A percentile compares a stretch with the other conserved stretches of the same genome.
Evolutionary conservation across 2,797 vertebrate species (phyloP).

Genomic region (Tragopan temminckii): DNA sequence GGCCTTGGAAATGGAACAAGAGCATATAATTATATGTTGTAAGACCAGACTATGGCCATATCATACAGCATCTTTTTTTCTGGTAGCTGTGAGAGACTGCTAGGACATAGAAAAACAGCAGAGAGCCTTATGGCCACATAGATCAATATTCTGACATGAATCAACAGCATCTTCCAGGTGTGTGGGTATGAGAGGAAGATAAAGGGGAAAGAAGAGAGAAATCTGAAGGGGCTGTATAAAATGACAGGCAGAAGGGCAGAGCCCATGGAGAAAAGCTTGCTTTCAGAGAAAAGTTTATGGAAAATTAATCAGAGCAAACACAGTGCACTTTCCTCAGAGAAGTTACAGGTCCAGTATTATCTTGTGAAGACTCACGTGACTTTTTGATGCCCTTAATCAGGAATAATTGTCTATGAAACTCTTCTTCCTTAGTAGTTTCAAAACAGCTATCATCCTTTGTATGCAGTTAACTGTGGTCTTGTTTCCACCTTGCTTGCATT

Average conservation of each 20-base stretch:
- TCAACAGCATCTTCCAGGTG: background rate
- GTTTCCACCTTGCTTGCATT: background rate
- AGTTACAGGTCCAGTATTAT: background rate
- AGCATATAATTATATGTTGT: background rate
- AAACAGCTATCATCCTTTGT: background rate
- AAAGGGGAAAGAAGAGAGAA: background rate
- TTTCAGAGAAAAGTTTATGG: background rate
- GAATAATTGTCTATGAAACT: background rate
- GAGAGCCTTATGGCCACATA: background rate
- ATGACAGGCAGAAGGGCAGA: background rate
- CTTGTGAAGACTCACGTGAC: background rate
- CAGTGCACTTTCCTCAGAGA: rapidly evolving
- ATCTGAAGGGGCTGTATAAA: background rate
- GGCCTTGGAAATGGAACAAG: background rate
- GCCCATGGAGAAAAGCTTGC: background rate
- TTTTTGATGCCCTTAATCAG: background rate
- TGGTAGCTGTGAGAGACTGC: background rate
- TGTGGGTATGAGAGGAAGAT: background rate
- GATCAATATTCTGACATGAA: background rate
- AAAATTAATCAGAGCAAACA: background rate
- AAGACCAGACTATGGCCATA: background rate
- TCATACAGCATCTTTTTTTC: background rate
- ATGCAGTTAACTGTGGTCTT: background rate
- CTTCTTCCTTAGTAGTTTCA: background rate
- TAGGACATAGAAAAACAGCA: background rate